Evolutionary conservation across 2,113 vertebrate species (phyloP), one percentile per base, ranked within the genome.

Genomic region (Marcusenius ussheri): DNA sequence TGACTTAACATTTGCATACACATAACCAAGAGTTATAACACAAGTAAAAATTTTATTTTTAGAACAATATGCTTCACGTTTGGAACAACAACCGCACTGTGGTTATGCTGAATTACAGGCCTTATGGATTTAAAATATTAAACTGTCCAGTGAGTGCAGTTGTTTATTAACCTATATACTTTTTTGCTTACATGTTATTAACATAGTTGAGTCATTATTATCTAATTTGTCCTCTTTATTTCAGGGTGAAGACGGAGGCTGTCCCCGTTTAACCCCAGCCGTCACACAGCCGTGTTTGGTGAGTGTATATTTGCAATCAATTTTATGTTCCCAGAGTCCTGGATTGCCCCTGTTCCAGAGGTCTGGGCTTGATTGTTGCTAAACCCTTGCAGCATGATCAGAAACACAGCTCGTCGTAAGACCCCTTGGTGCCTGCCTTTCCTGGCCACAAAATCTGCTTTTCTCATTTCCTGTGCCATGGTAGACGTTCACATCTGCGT

Each of bases 261-360:
- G 53, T 50, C 83, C 83, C 51, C 3, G 39, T 45, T 17, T 50
- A 35, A 53, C 46, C 85, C 24, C 49, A 17, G 49, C 2, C 46
- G 11, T 53, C 47, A 31, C 46, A 53, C 46, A 53, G 56, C 53
- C 11, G 35, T 45, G 87, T 88, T 58, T 88, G 87, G 87, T 88
- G 56, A 88, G 39, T 88, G 24, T 88, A 56, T 46, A 84, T 84
- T 84, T 88, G 87, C 35, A 62, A 88, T 88, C 53, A 53, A 45
- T 88, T 88, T 88, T 21, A 66, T 46, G 31, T 88, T 88, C 49
- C 19, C 87, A 17, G 45, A 56, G 50, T 56, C 53, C 87, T 62
- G 35, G 56, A 15, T 5, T 42, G 21, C 51, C 10, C 53, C 17
- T 42, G 51, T 62, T 88, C 24, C 56, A 62, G 51, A 66, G 53